Conservation (phyloP, 2,888 invertebrate genomes). For the Euplagia quadripunctaria region DNA sequence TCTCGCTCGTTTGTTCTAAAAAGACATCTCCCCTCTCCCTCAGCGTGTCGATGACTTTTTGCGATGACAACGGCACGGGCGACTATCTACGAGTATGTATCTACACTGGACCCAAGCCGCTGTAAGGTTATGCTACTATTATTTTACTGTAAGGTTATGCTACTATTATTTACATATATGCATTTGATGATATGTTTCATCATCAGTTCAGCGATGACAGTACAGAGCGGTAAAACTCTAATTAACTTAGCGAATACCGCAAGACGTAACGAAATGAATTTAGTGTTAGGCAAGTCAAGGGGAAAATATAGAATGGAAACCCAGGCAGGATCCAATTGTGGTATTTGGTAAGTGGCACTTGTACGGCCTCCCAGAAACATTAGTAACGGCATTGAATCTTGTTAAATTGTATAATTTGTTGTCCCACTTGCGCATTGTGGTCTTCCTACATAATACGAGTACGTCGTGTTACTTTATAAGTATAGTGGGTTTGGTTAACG, state of each 20-base stretch:
- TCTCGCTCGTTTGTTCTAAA: no score
- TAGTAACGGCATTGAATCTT: conserved; percentile 73
- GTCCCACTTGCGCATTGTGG: conserved; percentile 58
- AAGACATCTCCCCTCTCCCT: no score
- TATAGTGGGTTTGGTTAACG: no score
- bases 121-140: no score
- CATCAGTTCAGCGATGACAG: not conserved
- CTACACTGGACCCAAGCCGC: no score
- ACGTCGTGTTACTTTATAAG: no score
- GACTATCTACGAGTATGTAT: no score
- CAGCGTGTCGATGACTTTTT: no score
- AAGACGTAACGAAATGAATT: conserved; percentile 27
- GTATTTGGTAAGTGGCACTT: conserved; percentile 75
- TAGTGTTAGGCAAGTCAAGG: conserved; percentile 51
- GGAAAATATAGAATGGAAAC: conserved; percentile 57
- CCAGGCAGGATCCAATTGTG: conserved; percentile 73
- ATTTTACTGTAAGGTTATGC: no score
- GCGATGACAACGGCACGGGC: no score
- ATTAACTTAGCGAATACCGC: conserved; percentile 15
- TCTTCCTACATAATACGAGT: conserved; percentile 30
- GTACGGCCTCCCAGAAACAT: conserved; percentile 76
- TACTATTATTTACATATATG: no score
- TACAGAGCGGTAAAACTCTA: not conserved
- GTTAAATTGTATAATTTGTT: conserved; percentile 70
- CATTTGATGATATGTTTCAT: not conserved